Conservation (phyloP, 2,888 invertebrate genomes). For the Pyrocoelia pectoralis region DNA sequence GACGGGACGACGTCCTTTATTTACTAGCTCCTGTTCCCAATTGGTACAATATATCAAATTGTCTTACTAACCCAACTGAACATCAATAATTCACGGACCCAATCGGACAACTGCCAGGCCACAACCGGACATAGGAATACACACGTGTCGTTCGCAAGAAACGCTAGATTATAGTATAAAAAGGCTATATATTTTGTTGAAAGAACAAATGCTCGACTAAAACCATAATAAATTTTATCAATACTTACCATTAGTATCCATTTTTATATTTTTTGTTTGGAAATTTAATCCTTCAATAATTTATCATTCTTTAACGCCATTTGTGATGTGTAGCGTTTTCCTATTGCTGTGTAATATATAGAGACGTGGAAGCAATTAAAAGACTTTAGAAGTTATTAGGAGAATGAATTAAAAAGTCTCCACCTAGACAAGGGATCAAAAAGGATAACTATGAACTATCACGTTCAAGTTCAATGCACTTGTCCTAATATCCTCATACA, state of each 20-base stretch:
- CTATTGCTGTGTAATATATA: too few species aligned
- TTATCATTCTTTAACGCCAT: too few species aligned
- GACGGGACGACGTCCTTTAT: slow-evolving; percentile 51
- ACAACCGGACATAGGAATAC: slow-evolving; percentile 47
- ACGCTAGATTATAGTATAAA: slow-evolving; percentile 22
- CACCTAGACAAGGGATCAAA: too few species aligned
- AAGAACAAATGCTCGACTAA: slow-evolving; percentile 3
- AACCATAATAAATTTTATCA: not conserved
- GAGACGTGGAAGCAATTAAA: too few species aligned
- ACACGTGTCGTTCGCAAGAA: slow-evolving; percentile 29
- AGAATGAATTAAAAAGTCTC: too few species aligned
- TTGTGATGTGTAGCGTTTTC: too few species aligned
- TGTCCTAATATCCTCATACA: too few species aligned
- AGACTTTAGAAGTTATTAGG: too few species aligned
- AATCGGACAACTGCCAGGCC: slow-evolving; percentile 42
- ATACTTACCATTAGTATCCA: not conserved
- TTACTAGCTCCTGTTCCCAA: slow-evolving; percentile 56
- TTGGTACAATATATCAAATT: slow-evolving; percentile 58
- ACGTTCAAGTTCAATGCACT: too few species aligned
- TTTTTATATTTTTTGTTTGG: not conserved
- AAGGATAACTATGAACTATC: too few species aligned
- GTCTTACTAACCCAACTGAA: slow-evolving; percentile 55
- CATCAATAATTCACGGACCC: slow-evolving; percentile 57
- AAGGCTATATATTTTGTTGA: slow-evolving; percentile 6
- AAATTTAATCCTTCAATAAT: not conserved